A percentile compares a stretch with the other conserved stretches of the same genome.
Evolutionary conservation across 2,888 invertebrate genomes (phyloP).

Genomic region (Pachliopta kotzebuea): DNA sequence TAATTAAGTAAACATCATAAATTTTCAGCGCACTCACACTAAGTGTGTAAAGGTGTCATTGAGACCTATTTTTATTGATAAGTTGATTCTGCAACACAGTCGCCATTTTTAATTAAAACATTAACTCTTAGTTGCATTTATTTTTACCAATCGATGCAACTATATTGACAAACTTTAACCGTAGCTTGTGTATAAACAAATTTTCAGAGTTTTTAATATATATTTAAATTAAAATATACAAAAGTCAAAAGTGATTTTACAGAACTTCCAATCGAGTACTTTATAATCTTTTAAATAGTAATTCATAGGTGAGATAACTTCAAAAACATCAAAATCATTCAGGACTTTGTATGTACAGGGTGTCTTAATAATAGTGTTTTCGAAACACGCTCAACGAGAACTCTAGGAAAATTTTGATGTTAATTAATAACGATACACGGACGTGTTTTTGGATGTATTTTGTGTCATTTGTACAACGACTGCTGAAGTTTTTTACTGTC

Average conservation of each 20-base stretch:
- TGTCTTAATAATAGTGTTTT: slow-evolving; percentile 26
- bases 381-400: slow-evolving; percentile 31
- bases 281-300: not conserved
- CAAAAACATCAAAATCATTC: slow-evolving; percentile 16
- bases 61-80: slow-evolving; percentile 32
- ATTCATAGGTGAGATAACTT: not conserved
- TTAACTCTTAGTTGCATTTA: slow-evolving; percentile 8
- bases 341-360: slow-evolving; percentile 24
- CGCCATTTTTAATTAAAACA: slow-evolving; percentile 40
- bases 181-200: not conserved
- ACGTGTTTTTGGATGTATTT: slow-evolving; percentile 36
- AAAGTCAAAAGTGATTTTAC: not conserved
- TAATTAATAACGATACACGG: slow-evolving; percentile 12
- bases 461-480: slow-evolving; percentile 45
- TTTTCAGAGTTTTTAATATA: not conserved
- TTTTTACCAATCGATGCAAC: slow-evolving; percentile 9
- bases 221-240: slow-evolving; percentile 3
- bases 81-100: slow-evolving; percentile 52
- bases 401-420: slow-evolving; percentile 16
- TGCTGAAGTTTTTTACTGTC: slow-evolving; percentile 44
- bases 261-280: not conserved
- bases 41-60: slow-evolving; percentile 39
- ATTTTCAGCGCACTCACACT: slow-evolving; percentile 26
- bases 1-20: slow-evolving; percentile 6
- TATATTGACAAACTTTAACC: slow-evolving; percentile 8